A percentile compares a stretch with the other conserved stretches of the same genome.
phyloP scores from a whole-genome alignment of 2,113 vertebrate species.

The Thomomys bottae region DNA sequence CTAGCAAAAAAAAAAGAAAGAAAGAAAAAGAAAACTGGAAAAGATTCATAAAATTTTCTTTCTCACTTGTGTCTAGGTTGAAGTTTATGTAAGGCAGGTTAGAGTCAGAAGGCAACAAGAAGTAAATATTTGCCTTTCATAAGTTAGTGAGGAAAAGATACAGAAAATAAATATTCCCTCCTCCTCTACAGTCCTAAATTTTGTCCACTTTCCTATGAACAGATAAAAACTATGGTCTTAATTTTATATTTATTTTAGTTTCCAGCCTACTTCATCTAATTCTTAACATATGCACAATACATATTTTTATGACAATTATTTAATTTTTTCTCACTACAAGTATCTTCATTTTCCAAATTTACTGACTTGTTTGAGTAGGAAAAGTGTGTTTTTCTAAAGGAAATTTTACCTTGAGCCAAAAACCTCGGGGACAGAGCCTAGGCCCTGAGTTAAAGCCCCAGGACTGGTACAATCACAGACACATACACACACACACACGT shows the following conservation, averaged over 20 bases:
- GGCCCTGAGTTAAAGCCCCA: too few species aligned
- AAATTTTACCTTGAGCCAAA: not conserved
- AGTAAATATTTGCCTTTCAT: slow-evolving; percentile 35
- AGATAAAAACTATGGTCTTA: not conserved
- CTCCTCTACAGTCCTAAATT: not conserved
- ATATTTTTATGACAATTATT: slow-evolving; percentile 15
- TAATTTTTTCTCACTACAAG: not conserved
- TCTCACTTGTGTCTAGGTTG: not conserved
- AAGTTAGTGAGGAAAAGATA: not conserved
- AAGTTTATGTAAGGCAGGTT: not conserved
- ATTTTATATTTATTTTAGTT: not conserved
- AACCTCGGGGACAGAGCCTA: too few species aligned
- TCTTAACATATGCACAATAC: not conserved
- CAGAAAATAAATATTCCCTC: not conserved
- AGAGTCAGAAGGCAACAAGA: not conserved
- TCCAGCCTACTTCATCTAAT: not conserved
- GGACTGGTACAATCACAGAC: too few species aligned
- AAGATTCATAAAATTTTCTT: slow-evolving; percentile 58
- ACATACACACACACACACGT: not conserved
- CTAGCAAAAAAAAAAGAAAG: too few species aligned
- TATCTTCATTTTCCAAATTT: slow-evolving; percentile 35
- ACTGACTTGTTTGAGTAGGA: slow-evolving; percentile 4
- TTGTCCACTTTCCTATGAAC: not conserved
- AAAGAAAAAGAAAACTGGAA: slow-evolving; percentile 50
- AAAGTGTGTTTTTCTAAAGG: not conserved